phyloP scores from a whole-genome alignment of 1,140 invertebrate species.

The Dendroctonus ponderosae region DNA sequence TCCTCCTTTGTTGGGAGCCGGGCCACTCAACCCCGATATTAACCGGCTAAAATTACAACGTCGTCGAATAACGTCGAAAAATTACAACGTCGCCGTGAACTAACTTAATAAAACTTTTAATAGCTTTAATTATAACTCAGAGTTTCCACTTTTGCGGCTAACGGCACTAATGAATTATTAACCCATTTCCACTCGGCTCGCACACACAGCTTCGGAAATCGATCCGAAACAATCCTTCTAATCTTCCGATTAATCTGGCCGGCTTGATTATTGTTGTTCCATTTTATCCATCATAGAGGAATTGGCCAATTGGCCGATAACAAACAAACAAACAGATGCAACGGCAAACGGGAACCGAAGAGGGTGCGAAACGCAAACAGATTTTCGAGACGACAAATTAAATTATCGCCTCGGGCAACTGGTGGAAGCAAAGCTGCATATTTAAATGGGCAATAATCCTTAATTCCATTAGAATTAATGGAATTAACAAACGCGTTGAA shows the following conservation, averaged over 20 bases:
- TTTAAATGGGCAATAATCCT: slow-evolving; percentile 11
- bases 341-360: not conserved
- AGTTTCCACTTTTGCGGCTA: slow-evolving; percentile 21
- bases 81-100: not conserved
- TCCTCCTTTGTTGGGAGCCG: too few species aligned
- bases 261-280: too few species aligned
- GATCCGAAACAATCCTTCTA: not conserved
- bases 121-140: slow-evolving; percentile 21
- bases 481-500: slow-evolving; percentile 9
- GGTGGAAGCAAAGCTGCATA: slow-evolving; percentile 13
- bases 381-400: slow-evolving; percentile 25
- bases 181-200: slow-evolving; percentile 7
- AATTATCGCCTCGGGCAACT: slow-evolving; percentile 32
- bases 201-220: not conserved
- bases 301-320: not conserved
- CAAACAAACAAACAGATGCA: slow-evolving; percentile 5
- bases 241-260: too few species aligned
- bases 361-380: slow-evolving; percentile 12
- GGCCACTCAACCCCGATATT: not conserved
- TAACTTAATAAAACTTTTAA: slow-evolving; percentile 22
- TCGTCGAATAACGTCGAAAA: slow-evolving; percentile 1
- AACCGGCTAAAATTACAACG: slow-evolving; percentile 3
- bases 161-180: slow-evolving; percentile 20
- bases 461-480: slow-evolving; percentile 30
- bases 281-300: not conserved